Evolutionary conservation across 2,113 vertebrate genomes (phyloP), one percentile per base, ranked within the genome.

Genomic region (Sorex fumeus): DNA sequence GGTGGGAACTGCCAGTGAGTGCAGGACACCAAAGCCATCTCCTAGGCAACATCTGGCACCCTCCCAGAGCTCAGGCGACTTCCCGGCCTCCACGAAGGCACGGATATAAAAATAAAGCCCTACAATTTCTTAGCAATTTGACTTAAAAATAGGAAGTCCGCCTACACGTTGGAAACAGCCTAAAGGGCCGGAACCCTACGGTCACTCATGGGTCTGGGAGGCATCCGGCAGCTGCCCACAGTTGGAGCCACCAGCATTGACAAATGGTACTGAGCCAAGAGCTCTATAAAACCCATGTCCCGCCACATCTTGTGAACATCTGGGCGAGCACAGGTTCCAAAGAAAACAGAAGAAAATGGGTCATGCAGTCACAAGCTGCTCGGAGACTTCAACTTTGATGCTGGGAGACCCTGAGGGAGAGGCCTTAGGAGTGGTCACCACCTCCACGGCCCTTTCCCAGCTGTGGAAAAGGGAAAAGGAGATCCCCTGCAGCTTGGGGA

Each of bases 91-190:
- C 19, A 27, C 0, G 25, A 75, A 72, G 74, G 66, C 57, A 60
- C 43, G 84, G 83, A 60, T 19, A 67, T 10, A 83, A 40, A 62
- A 57, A 60, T 84, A 57, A 69, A 57, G n/a, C 13, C 30, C 66
- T 71, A 64, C 16, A 23, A 36, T 36, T 47, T 75, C 87, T 74
- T 88, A 53, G 78, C 25, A 64, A 76, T 50, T 81, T 47, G 34
- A 80, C 57, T 77, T 91, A 72, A 92, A 84, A 92, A 93, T n/a
- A 83, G 86, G 62, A 88, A n/a, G 34, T 36, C 79, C 75, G 47
- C 86, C 84, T 21, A 50, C 70, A 30, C 8, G 0, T 47, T 13
- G 0, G 13, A 66, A 75, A 13, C 4, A 34, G 36, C 40, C 21
- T 18, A 36, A 75, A 27, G 28, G 90, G n/a, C 60, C 80, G 11